Conservation (phyloP, 2,113 vertebrate genomes). For the Chaenocephalus aceratus region DNA sequence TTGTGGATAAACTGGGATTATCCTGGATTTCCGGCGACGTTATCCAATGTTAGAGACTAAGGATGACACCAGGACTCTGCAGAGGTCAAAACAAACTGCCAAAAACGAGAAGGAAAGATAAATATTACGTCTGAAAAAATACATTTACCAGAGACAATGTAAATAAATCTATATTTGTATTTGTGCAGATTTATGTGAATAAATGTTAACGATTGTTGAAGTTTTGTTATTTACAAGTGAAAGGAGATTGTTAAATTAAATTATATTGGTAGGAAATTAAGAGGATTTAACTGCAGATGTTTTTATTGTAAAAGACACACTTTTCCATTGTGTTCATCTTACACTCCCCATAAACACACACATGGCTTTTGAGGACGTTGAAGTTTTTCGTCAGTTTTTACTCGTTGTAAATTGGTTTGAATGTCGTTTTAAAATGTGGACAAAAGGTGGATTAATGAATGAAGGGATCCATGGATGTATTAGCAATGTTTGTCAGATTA, state of each 20-base stretch:
- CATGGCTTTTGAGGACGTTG: neutral
- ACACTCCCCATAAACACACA: neutral
- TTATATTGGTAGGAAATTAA: neutral
- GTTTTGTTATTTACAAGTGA: constrained; percentile 24
- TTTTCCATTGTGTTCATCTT: constrained; percentile 16
- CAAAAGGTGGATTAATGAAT: neutral
- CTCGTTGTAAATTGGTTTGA: neutral
- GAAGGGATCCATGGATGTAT: constrained; percentile 1
- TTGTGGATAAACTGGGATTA: constrained; percentile 52
- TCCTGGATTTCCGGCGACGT: constrained; percentile 39
- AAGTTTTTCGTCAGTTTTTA: neutral
- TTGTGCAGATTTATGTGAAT: constrained; percentile 56
- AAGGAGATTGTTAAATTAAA: neutral
- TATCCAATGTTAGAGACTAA: constrained; percentile 12
- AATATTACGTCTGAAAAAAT: neutral
- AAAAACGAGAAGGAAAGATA: neutral
- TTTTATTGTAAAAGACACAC: constrained; percentile 12
- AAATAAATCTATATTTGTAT: constrained; percentile 68
- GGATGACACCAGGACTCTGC: neutral
- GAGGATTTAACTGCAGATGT: constrained; percentile 30
- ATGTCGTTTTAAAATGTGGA: constrained; percentile 15
- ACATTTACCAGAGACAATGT: neutral
- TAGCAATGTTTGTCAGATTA: neutral
- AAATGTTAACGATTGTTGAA: constrained; percentile 37
- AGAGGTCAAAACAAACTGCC: constrained; percentile 12